A percentile compares a stretch with the other conserved stretches of the same genome.
Conservation (phyloP, 92 coral and sea anemone genomes). For the Phymanthus crucifer region DNA sequence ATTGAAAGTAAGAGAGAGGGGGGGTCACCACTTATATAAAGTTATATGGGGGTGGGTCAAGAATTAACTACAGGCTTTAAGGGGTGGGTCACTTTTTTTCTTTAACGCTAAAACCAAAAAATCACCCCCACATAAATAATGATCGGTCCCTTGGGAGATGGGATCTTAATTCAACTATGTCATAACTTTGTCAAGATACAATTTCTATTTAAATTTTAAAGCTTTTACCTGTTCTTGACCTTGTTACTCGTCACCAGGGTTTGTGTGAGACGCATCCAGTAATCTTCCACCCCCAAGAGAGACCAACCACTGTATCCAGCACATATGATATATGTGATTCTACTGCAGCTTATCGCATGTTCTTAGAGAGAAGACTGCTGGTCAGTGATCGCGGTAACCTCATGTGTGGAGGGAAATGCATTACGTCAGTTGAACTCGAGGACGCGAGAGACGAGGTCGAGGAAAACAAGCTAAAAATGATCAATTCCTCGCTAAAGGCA, state of each 20-base stretch:
- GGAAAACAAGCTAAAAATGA: background rate
- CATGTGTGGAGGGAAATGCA: conserved; percentile 45
- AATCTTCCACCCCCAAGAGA: conserved; percentile 56
- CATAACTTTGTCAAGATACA: too few species aligned
- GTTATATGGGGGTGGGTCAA: too few species aligned
- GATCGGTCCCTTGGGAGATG: too few species aligned
- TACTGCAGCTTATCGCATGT: conserved; percentile 43
- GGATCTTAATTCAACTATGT: too few species aligned
- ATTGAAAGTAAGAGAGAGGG: too few species aligned
- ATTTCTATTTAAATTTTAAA: too few species aligned
- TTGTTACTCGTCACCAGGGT: conserved; percentile 31
- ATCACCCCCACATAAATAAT: too few species aligned
- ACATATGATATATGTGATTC: background rate
- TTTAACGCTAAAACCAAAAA: too few species aligned
- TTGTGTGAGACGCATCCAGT: conserved; percentile 78
- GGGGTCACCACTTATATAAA: too few species aligned
- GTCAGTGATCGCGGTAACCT: conserved; percentile 56
- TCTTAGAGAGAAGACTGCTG: conserved; percentile 50
- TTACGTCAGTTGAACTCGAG: conserved; percentile 57
- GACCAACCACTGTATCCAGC: conserved; percentile 13
- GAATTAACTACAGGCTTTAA: too few species aligned
- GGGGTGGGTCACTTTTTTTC: too few species aligned
- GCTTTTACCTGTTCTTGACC: background rate
- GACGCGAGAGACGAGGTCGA: conserved; percentile 35
- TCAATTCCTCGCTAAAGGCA: background rate